These are phyloP conservation scores for Matsumyia berberina DNA, from an alignment of 2,888 invertebrate species.

Conservation along the genomic window DNA sequence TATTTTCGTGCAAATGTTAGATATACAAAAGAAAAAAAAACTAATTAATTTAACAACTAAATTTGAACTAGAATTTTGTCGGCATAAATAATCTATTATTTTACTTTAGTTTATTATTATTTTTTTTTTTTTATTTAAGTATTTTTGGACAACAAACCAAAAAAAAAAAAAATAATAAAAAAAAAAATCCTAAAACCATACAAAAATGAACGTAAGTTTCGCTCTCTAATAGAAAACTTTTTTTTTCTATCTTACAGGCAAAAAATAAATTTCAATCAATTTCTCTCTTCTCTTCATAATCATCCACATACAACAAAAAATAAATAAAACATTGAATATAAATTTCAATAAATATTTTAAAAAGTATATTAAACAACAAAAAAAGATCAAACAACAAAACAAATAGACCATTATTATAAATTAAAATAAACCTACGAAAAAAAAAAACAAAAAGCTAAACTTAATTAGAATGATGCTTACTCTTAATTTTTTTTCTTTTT, in stretches of 20 bases:
- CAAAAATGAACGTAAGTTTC: conserved; percentile 69
- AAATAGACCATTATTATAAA: conserved; percentile 61
- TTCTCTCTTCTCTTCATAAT: conserved; percentile 75
- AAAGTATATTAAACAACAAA: conserved; percentile 59
- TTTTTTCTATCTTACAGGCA: conserved; percentile 77
- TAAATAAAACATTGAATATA: conserved; percentile 23
- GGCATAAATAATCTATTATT: conserved; percentile 68
- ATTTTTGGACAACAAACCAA: conserved; percentile 47
- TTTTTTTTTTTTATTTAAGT: conserved; percentile 49
- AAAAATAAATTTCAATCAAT: conserved; percentile 76
- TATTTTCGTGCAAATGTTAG: conserved; percentile 67
- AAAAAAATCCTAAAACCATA: conserved; percentile 35
- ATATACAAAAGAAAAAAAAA: too few species aligned
- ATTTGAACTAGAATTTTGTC: conserved; percentile 75
- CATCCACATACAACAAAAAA: conserved; percentile 75
- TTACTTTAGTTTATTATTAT: conserved; percentile 48
- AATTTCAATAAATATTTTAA: conserved; percentile 57
- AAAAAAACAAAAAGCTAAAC: conserved; percentile 43
- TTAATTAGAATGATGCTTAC: conserved; percentile 53
- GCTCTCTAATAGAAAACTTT: conserved; percentile 72
- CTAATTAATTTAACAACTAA: conserved; percentile 53
- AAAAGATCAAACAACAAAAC: conserved; percentile 45
- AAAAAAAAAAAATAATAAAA: conserved; percentile 47
- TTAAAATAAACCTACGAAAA: conserved; percentile 40
- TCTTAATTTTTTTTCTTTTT: conserved; percentile 35